Conservation (phyloP, 2,888 invertebrate genomes). For the Zonitis immaculata region DNA sequence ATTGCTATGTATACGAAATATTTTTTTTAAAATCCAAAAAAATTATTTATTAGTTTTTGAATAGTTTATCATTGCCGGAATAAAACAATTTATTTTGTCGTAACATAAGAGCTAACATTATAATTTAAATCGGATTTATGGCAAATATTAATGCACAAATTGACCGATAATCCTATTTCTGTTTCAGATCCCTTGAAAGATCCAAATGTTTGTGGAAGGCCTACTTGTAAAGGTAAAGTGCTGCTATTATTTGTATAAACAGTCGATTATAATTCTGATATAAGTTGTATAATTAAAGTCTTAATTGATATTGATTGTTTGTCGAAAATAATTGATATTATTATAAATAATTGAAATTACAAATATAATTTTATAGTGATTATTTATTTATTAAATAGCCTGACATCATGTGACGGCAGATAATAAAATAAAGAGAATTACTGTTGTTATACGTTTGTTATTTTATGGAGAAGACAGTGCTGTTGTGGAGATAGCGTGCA, state of each 20-base stretch:
- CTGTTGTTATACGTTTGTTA: slow-evolving; percentile 10
- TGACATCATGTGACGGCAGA: slow-evolving; percentile 18
- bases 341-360: slow-evolving; percentile 14
- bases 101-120: background rate
- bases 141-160: slow-evolving; percentile 11
- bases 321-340: slow-evolving; percentile 6
- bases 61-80: too few relatives aligned
- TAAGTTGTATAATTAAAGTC: background rate
- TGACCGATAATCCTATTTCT: slow-evolving; percentile 16
- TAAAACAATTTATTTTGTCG: too few relatives aligned
- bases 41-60: background rate
- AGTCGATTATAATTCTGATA: background rate
- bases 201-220: slow-evolving; percentile 67
- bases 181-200: slow-evolving; percentile 66
- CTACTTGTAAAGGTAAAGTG: slow-evolving; percentile 60
- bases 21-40: too few relatives aligned
- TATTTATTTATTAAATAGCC: slow-evolving; percentile 16
- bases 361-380: too few relatives aligned
- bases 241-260: background rate
- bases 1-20: background rate
- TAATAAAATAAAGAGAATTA: slow-evolving; percentile 22
- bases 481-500: background rate
- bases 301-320: slow-evolving; percentile 10
- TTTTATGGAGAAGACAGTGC: slow-evolving; percentile 7
- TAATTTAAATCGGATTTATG: slow-evolving; percentile 1